These are phyloP conservation scores for Pterostichus niger DNA, from an alignment of 2,888 invertebrate genomes.

Conservation along the genomic window DNA sequence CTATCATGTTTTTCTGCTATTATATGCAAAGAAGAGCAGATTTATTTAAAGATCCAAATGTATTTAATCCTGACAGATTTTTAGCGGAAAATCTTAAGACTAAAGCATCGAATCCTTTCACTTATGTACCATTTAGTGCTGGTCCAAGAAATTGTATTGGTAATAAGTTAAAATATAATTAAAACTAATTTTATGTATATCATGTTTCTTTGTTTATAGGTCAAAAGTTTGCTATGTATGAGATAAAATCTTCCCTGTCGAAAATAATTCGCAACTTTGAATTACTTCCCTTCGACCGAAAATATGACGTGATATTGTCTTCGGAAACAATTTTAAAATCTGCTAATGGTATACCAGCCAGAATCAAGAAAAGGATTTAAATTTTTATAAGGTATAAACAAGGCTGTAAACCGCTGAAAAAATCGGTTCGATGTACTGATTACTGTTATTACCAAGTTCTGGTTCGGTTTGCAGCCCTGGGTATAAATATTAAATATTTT, in stretches of 20 bases:
- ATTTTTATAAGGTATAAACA: not conserved
- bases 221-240: constrained; percentile 76
- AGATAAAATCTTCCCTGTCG: constrained; percentile 74
- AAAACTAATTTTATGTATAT: no score
- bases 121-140: constrained; percentile 61
- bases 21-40: constrained; percentile 60
- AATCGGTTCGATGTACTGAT: no score
- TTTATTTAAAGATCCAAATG: constrained; percentile 68
- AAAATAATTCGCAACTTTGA: constrained; percentile 74
- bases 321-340: constrained; percentile 67
- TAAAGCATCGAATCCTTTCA: constrained; percentile 72
- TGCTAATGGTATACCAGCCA: constrained; percentile 67
- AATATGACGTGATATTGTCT: constrained; percentile 71
- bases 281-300: constrained; percentile 73
- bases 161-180: constrained; percentile 10
- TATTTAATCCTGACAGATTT: constrained; percentile 75
- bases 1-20: constrained; percentile 28
- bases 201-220: constrained; percentile 70
- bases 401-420: no score
- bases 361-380: constrained; percentile 71
- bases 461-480: no score
- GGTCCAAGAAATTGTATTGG: constrained; percentile 62
- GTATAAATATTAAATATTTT: no score
- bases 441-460: no score
- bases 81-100: constrained; percentile 70